A percentile compares a stretch with the other conserved stretches of the same genome.
Evolutionary conservation across 2,888 invertebrate genomes (phyloP).

Genomic region (Athalia rosae): DNA sequence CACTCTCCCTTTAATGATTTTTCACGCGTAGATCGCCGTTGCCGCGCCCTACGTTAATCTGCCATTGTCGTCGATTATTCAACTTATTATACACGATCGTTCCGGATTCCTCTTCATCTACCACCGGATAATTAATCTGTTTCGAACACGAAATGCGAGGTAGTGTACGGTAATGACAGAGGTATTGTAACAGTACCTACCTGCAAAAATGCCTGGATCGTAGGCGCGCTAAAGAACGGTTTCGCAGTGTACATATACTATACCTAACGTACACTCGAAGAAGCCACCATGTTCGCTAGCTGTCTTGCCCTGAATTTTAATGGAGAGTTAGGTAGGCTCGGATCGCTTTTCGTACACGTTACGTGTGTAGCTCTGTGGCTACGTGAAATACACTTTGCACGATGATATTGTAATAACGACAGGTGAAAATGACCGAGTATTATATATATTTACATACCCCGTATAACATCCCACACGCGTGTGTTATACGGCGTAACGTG

Average conservation of each 20-base stretch:
- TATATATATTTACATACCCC: not conserved
- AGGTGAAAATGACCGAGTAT: slow-evolving; percentile 12
- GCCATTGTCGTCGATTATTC: too few relatives aligned
- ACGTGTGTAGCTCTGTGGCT: not conserved
- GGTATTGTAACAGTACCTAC: slow-evolving; percentile 49
- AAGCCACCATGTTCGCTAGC: too few relatives aligned
- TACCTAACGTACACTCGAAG: too few relatives aligned
- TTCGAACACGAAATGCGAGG: not conserved
- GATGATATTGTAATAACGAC: not conserved
- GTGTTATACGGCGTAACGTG: not conserved
- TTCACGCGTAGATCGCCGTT: too few relatives aligned
- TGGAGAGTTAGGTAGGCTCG: slow-evolving; percentile 20
- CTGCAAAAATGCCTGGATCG: slow-evolving; percentile 55
- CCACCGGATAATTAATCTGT: not conserved
- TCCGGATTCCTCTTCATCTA: too few relatives aligned
- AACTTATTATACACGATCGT: too few relatives aligned
- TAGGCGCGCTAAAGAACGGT: slow-evolving; percentile 54
- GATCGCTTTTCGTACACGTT: not conserved
- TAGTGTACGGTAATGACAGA: slow-evolving; percentile 7
- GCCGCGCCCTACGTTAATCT: too few relatives aligned
- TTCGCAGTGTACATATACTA: slow-evolving; percentile 52
- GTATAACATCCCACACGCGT: not conserved
- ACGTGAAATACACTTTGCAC: slow-evolving; percentile 1
- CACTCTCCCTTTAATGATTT: too few relatives aligned
- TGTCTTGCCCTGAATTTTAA: slow-evolving; percentile 56